These are phyloP conservation scores for Mylabris phalerata DNA, from an alignment of 1,140 invertebrate genomes.

Conservation along the genomic window DNA sequence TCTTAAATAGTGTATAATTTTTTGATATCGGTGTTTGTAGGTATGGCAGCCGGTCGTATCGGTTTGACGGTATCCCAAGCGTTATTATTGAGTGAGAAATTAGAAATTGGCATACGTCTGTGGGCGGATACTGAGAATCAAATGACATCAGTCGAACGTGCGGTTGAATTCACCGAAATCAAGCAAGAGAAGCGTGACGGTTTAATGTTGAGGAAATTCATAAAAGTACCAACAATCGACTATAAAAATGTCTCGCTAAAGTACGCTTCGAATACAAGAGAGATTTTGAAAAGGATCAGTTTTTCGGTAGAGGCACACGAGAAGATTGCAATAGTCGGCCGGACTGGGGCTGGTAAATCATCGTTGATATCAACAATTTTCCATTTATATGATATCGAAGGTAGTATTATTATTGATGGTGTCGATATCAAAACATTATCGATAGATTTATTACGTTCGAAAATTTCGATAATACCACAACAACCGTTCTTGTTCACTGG, in stretches of 20 bases:
- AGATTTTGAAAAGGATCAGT: constrained; percentile 56
- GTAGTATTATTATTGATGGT: constrained; percentile 1
- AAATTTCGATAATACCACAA: constrained; percentile 74
- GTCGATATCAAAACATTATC: constrained; percentile 52
- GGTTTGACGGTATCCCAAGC: constrained; percentile 53
- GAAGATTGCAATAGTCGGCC: constrained; percentile 58
- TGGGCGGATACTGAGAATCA: constrained; percentile 77
- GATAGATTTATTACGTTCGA: constrained; percentile 59
- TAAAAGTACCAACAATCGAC: constrained; percentile 55
- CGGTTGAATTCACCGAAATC: constrained; percentile 62
- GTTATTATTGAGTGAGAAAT: constrained; percentile 49
- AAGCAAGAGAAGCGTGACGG: constrained; percentile 61
- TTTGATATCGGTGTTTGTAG: neutral
- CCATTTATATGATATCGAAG: constrained; percentile 42
- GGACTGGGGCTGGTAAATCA: constrained; percentile 75
- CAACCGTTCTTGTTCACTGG: constrained; percentile 79
- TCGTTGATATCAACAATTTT: constrained; percentile 66
- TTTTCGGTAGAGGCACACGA: constrained; percentile 54
- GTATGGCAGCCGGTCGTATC: constrained; percentile 38
- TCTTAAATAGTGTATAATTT: neutral
- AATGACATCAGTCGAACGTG: constrained; percentile 72
- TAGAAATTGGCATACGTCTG: constrained; percentile 71
- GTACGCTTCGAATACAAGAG: constrained; percentile 53
- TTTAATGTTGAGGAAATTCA: constrained; percentile 57
- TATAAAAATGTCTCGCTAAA: constrained; percentile 58